Evolutionary conservation across 2,797 vertebrate species (phyloP).

Genomic region (Onychomys torridus): DNA sequence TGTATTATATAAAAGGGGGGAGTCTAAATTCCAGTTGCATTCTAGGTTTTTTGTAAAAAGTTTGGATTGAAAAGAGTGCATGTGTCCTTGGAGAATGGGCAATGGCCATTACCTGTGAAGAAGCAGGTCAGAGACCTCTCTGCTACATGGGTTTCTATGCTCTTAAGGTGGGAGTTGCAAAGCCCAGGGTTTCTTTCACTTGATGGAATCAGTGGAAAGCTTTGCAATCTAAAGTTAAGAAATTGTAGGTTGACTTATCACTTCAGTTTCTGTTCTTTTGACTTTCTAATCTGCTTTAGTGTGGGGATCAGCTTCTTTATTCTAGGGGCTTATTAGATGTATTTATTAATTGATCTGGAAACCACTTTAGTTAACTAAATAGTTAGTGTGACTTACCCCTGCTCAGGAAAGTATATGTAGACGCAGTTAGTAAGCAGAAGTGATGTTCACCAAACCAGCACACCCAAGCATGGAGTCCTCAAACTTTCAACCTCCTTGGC

Average conservation of each 20-base stretch:
- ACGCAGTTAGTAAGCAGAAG: constrained; percentile 72
- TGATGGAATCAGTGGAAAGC: neutral
- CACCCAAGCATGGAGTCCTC: constrained; percentile 51
- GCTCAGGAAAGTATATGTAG: constrained; percentile 66
- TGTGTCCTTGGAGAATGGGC: neutral
- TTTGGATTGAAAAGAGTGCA: neutral
- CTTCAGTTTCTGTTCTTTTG: constrained; percentile 28
- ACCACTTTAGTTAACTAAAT: constrained; percentile 31
- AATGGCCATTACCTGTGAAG: neutral
- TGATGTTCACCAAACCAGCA: constrained; percentile 63
- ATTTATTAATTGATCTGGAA: constrained; percentile 52
- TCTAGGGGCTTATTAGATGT: neutral
- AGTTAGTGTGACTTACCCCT: constrained; percentile 8
- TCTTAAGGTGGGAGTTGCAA: neutral
- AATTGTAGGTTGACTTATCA: neutral
- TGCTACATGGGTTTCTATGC: neutral
- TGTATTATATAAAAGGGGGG: constrained; percentile 30
- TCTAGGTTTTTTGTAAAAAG: neutral
- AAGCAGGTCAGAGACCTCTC: neutral
- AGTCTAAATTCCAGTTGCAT: neutral
- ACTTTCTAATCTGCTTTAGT: neutral
- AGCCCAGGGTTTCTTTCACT: neutral
- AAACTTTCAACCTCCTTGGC: constrained; percentile 62
- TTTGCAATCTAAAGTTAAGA: neutral
- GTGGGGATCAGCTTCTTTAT: neutral